Percentiles rank a stretch among this genome's conserved stretches.
phyloP scores from a whole-genome alignment of 2,888 invertebrate genomes.

The Hyposoter didymator region DNA sequence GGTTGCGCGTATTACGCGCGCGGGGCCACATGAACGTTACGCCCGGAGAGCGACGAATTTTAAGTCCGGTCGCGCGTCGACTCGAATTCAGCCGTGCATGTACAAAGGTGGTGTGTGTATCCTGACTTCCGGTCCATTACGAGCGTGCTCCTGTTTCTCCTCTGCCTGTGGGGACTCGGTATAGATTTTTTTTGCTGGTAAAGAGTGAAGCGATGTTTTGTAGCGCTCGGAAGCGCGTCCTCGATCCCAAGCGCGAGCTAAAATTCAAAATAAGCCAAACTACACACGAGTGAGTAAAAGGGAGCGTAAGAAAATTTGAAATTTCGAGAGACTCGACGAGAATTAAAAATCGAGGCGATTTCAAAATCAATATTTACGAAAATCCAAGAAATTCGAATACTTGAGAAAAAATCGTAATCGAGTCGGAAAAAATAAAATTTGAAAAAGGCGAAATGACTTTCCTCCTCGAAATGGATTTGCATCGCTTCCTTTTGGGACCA shows the following conservation, averaged over 20 bases:
- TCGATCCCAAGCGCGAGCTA: background rate
- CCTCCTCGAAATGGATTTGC: background rate
- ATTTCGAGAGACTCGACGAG: too few relatives aligned
- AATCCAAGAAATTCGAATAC: too few relatives aligned
- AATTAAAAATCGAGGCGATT: too few relatives aligned
- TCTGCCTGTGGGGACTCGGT: background rate
- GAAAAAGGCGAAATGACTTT: background rate
- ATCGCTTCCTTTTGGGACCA: background rate
- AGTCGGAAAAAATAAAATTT: background rate
- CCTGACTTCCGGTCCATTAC: conserved; percentile 76
- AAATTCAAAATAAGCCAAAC: background rate
- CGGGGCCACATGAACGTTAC: conserved; percentile 17
- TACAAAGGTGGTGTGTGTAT: conserved; percentile 62
- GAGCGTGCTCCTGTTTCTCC: conserved; percentile 9
- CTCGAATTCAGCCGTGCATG: conserved; percentile 31
- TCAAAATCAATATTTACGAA: too few relatives aligned
- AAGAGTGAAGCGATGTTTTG: background rate
- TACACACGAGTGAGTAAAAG: background rate
- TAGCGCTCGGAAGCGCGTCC: background rate
- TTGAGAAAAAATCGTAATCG: background rate
- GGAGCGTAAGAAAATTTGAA: background rate
- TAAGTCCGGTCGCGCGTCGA: conserved; percentile 43
- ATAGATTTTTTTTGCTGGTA: background rate
- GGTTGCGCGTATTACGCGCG: conserved; percentile 29
- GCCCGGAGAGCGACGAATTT: conserved; percentile 47